Evolutionary conservation across 2,113 vertebrate genomes (phyloP).

Genomic region (Channa maculata): DNA sequence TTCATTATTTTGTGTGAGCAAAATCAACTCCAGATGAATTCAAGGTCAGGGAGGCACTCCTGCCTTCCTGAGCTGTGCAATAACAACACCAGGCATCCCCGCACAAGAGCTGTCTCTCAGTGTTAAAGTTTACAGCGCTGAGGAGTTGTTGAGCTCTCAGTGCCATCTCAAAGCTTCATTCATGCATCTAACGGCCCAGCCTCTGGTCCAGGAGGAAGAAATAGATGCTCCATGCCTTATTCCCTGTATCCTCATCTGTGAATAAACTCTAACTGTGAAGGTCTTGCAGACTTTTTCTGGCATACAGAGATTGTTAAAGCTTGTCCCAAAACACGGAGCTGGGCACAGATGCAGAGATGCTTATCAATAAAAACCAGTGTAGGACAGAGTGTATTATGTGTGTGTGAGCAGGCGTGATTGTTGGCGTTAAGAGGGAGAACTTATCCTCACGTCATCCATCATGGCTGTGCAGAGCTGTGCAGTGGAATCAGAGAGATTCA

Average conservation of each 20-base stretch:
- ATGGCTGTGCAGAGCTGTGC: constrained; percentile 9
- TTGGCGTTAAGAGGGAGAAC: constrained; percentile 12
- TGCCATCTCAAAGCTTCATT: constrained; percentile 38
- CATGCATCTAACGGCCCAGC: constrained; percentile 45
- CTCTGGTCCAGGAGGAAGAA: constrained; percentile 1
- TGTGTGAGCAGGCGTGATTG: background rate
- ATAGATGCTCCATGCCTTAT: background rate
- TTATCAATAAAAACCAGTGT: constrained; percentile 1
- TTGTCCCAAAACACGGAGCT: background rate
- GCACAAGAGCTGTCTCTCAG: constrained; percentile 53
- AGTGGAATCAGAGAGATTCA: constrained; percentile 25
- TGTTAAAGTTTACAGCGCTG: constrained; percentile 25
- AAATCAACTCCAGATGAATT: constrained; percentile 37
- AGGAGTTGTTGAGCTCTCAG: constrained; percentile 49
- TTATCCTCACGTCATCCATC: constrained; percentile 39
- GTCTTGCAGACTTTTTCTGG: background rate
- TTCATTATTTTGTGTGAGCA: constrained; percentile 52
- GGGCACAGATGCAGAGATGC: constrained; percentile 22
- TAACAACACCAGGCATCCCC: constrained; percentile 47
- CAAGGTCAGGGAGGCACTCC: constrained; percentile 56
- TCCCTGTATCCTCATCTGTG: background rate
- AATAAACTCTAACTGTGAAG: background rate
- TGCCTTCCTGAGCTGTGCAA: constrained; percentile 28
- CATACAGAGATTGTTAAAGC: background rate
- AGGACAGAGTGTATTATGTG: constrained; percentile 8